These are phyloP conservation scores for Leptopilina myrica DNA, from an alignment of 2,888 invertebrate genomes.

Conservation along the genomic window DNA sequence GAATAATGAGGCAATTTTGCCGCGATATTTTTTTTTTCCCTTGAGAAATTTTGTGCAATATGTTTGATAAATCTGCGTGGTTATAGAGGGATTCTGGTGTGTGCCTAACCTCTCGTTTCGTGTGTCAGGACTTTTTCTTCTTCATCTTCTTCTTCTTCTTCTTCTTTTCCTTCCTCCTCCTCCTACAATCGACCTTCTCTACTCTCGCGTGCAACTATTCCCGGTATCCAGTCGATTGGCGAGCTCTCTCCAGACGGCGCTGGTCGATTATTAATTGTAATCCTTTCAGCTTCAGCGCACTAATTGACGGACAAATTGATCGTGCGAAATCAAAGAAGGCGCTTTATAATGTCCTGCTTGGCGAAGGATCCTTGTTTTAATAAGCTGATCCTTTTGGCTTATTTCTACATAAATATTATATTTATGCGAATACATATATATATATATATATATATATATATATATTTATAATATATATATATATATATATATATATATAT, in stretches of 20 bases:
- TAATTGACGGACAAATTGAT: constrained; percentile 40
- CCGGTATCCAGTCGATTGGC: constrained; percentile 22
- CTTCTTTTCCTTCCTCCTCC: background rate
- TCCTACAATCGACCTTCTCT: constrained; percentile 26
- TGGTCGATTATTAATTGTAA: constrained; percentile 35
- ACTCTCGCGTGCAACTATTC: constrained; percentile 33
- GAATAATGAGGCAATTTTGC: constrained; percentile 26
- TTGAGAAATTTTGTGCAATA: constrained; percentile 24
- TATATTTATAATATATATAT: too few species aligned
- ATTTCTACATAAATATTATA: constrained; percentile 10
- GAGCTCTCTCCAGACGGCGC: background rate
- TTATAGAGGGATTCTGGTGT: background rate
- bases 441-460: too few species aligned
- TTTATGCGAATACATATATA: too few species aligned
- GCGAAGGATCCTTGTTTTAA: constrained; percentile 31
- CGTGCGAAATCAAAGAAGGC: constrained; percentile 30
- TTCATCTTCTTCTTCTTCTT: background rate
- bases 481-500: too few species aligned
- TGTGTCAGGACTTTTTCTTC: background rate
- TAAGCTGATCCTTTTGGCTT: constrained; percentile 25
- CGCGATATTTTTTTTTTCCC: constrained; percentile 14
- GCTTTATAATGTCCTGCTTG: constrained; percentile 17
- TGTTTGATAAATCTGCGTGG: constrained; percentile 33
- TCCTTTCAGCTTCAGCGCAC: constrained; percentile 27
- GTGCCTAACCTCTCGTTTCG: constrained; percentile 19